Percentiles rank a stretch among this genome's conserved stretches.
These are phyloP conservation scores for Ganaspis brasiliensis DNA, from an alignment of 2,888 invertebrate genomes.

Conservation along the genomic window DNA sequence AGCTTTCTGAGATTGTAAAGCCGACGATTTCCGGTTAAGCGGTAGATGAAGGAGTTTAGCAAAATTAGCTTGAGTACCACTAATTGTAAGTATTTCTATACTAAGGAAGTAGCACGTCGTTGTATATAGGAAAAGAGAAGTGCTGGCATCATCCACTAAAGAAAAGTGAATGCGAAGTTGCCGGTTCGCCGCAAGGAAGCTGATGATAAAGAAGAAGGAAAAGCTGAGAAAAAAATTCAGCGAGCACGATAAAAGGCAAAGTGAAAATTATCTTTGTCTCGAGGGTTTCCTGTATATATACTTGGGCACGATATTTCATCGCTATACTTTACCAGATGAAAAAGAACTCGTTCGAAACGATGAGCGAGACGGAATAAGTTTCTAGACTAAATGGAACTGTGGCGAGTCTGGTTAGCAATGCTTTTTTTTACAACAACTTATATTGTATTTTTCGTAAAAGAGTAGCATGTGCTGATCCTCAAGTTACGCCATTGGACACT, in stretches of 20 bases:
- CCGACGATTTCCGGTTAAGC: constrained; percentile 13
- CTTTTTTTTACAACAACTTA: constrained; percentile 11
- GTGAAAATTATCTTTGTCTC: constrained; percentile 43
- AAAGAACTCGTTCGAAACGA: constrained; percentile 18
- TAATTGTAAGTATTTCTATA: constrained; percentile 42
- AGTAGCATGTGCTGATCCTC: background rate
- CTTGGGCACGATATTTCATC: constrained; percentile 35
- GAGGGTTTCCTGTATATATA: constrained; percentile 40
- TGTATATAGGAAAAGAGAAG: background rate
- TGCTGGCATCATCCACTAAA: constrained; percentile 2
- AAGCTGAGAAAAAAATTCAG: constrained; percentile 33
- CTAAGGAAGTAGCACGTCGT: constrained; percentile 35
- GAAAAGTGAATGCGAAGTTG: constrained; percentile 26
- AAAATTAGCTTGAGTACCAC: constrained; percentile 29
- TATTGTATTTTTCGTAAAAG: background rate
- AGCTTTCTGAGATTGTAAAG: background rate
- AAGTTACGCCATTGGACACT: constrained; percentile 19
- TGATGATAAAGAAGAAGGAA: constrained; percentile 12
- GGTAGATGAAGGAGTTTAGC: constrained; percentile 7
- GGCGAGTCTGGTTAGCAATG: constrained; percentile 31
- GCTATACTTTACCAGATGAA: constrained; percentile 38
- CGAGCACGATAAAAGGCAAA: constrained; percentile 29
- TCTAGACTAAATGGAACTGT: constrained; percentile 21
- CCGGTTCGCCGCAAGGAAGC: constrained; percentile 11
- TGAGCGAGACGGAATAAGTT: constrained; percentile 5